Percentiles rank a stretch among this genome's conserved stretches.
Conservation (phyloP, 2,113 vertebrate genomes). For the Hemiscyllium ocellatum region DNA sequence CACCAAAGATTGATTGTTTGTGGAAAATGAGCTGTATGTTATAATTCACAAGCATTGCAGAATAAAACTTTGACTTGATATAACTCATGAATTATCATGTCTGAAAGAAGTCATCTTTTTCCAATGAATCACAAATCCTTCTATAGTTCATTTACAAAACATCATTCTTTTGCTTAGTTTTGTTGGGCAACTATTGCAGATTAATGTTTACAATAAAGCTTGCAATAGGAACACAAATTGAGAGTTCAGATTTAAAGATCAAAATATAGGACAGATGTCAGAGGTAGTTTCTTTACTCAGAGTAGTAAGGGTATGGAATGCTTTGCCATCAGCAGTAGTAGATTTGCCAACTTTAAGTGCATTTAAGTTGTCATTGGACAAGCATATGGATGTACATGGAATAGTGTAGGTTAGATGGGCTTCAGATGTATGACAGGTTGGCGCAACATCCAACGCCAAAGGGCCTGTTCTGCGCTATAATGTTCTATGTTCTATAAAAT, state of each 20-base stretch:
- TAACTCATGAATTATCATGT: not conserved
- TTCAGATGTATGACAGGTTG: too few species aligned
- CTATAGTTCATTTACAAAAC: not conserved
- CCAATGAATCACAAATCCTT: not conserved
- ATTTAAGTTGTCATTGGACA: too few species aligned
- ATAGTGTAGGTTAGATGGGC: too few species aligned
- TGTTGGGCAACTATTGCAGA: not conserved
- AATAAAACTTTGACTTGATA: not conserved
- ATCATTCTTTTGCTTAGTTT: not conserved
- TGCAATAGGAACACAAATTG: not conserved
- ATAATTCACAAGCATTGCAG: not conserved
- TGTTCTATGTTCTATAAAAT: too few species aligned
- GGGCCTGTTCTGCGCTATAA: too few species aligned
- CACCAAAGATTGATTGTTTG: not conserved
- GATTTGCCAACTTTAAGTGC: too few species aligned
- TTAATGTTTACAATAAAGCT: not conserved
- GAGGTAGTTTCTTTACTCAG: too few species aligned
- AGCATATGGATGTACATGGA: too few species aligned
- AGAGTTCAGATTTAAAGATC: not conserved
- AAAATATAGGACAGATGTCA: not conserved
- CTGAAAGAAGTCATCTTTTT: not conserved
- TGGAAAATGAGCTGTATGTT: not conserved
- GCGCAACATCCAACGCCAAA: too few species aligned
- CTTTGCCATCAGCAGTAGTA: too few species aligned
- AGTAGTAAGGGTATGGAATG: too few species aligned